Base-by-base conservation (phyloP, 2,888 invertebrate species). In the Pardosa pseudoannulata region DNA sequence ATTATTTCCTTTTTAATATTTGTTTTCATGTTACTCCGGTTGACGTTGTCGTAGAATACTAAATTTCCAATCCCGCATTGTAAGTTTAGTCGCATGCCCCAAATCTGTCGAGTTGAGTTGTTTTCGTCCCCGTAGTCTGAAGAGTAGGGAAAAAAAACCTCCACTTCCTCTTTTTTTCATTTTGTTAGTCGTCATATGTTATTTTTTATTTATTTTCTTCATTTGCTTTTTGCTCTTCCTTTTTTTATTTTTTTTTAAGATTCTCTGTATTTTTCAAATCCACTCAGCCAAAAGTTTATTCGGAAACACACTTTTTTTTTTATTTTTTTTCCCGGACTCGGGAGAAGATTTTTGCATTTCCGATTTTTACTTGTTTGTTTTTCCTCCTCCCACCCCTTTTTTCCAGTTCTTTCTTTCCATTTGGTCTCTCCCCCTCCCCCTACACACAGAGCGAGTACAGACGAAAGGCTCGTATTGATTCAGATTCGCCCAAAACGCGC, bases 271-370 rank as follows among this genome's bases (percentile, higher is more conserved):
- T 79, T 85, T 73, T 72, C 67, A 85, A 85, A 85, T 85, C 83
- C 78, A 85, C 83, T 85, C 83, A 85, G 73, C 73, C 41, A 78
- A 85, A 85, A 85, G 83, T 85, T 85, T 85, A 85, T 85, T 85
- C 83, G 78, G 73, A 78, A 73, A 73, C 50, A 67, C n/a, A n/a
- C n/a, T 85, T 85, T 85, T 83, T 81, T 82, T 79, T 67, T 78
- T 75, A 75, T 79, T 36, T 29, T 50, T 41, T 46, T 23, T 27
- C 36, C 19, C 64, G 65, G 72, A 72, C 67, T 68, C 71, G 73
- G 36, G 32, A 73, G 71, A 67, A 78, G 73, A 79, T 85, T 85
- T 85, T 85, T 85, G 78, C 83, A 78, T 85, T 85, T 78, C 73
- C 68, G 41, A 85, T 78, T 83, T 56, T 78, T 78, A 39, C 78